A percentile compares a stretch with the other conserved stretches of the same genome.
phyloP scores from a whole-genome alignment of 2,113 vertebrate species.

The Elachura formosa region DNA sequence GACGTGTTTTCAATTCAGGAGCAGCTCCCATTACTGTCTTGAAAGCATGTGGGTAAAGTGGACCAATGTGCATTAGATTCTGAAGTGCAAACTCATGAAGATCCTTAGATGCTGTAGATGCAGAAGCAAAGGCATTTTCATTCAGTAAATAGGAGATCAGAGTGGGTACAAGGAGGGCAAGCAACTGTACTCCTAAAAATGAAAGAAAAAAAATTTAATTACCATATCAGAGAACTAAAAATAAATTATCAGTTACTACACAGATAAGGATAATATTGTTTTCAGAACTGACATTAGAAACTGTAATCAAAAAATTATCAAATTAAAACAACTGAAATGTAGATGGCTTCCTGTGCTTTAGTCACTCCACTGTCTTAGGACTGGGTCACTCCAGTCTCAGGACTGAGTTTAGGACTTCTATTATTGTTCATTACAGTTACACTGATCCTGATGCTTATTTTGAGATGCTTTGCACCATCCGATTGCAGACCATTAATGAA shows the following conservation, averaged over 20 bases:
- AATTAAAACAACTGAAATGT: not conserved
- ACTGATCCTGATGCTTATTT: not conserved
- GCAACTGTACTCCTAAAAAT: slow-evolving; percentile 86
- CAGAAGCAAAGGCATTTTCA: slow-evolving; percentile 86
- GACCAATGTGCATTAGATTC: slow-evolving; percentile 95
- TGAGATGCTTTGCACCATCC: not conserved
- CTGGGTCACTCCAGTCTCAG: not conserved
- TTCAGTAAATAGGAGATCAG: slow-evolving; percentile 95
- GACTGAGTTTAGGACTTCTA: not conserved
- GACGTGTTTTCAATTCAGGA: slow-evolving; percentile 89
- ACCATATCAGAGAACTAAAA: not conserved
- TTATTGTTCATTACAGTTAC: not conserved
- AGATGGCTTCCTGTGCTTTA: not conserved
- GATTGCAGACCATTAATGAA: not conserved
- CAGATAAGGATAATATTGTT: not conserved
- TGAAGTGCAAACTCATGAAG: slow-evolving; percentile 97
- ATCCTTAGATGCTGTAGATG: slow-evolving; percentile 80
- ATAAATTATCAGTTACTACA: not conserved
- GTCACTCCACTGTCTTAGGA: not conserved
- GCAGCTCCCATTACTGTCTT: slow-evolving; percentile 96
- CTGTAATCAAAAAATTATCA: not conserved
- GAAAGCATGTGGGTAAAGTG: slow-evolving; percentile 94
- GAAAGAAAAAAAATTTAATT: not conserved
- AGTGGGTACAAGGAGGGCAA: slow-evolving; percentile 93
- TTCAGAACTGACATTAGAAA: not conserved